Evolutionary conservation across 2,888 invertebrate species (phyloP).

Genomic region (Beris morrisii): DNA sequence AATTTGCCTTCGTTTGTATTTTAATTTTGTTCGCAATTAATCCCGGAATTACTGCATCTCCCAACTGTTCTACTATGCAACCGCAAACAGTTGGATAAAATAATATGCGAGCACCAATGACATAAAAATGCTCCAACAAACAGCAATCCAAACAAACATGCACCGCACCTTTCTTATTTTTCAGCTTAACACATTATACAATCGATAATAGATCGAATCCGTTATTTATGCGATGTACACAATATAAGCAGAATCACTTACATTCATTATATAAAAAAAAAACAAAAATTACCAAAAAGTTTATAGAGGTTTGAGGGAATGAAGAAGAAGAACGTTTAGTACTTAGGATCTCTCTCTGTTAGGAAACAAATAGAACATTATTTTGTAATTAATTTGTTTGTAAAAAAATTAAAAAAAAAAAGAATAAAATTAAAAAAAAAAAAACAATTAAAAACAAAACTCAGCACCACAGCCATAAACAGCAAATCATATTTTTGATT

Average conservation of each 20-base stretch:
- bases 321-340: slow-evolving; percentile 21
- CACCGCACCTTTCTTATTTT: slow-evolving; percentile 53
- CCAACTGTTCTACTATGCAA: slow-evolving; percentile 20
- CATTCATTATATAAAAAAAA: slow-evolving; percentile 16
- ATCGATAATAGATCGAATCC: background rate
- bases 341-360: slow-evolving; percentile 28
- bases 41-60: slow-evolving; percentile 36
- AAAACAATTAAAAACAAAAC: slow-evolving; percentile 28
- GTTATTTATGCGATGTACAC: background rate
- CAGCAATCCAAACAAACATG: slow-evolving; percentile 40
- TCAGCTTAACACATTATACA: slow-evolving; percentile 56
- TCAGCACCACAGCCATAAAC: slow-evolving; percentile 7
- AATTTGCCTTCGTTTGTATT: background rate
- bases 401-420: slow-evolving; percentile 28
- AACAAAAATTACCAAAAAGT: slow-evolving; percentile 11
- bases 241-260: slow-evolving; percentile 22
- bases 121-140: slow-evolving; percentile 18
- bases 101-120: background rate
- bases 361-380: slow-evolving; percentile 22
- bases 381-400: slow-evolving; percentile 34
- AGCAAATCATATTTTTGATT: slow-evolving; percentile 4
- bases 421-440: slow-evolving; percentile 18
- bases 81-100: slow-evolving; percentile 6
- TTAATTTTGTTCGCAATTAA: slow-evolving; percentile 3
- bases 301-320: slow-evolving; percentile 20